A percentile compares a stretch with the other conserved stretches of the same genome.
These are phyloP conservation scores for Macaria liturata DNA, from an alignment of 2,888 invertebrate genomes.

Conservation along the genomic window DNA sequence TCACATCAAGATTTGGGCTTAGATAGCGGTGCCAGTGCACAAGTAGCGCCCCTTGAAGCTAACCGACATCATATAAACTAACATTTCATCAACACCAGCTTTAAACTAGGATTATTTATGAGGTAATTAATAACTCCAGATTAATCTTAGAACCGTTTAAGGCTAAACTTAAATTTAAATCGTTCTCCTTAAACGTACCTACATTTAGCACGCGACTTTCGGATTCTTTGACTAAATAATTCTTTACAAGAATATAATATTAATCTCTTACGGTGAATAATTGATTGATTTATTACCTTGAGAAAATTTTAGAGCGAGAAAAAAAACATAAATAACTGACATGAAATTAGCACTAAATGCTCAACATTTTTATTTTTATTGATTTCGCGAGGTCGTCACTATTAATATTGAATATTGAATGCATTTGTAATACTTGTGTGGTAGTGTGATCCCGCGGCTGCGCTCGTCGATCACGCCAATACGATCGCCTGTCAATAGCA, in stretches of 20 bases:
- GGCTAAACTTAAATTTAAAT: constrained; percentile 14
- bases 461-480: constrained; percentile 45
- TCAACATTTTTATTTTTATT: constrained; percentile 15
- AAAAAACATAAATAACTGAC: neutral
- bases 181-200: constrained; percentile 13
- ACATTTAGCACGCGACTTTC: no score
- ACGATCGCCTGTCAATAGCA: constrained; percentile 63
- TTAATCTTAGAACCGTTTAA: constrained; percentile 23
- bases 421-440: constrained; percentile 17
- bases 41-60: constrained; percentile 4
- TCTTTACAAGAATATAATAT: constrained; percentile 19
- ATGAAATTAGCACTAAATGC: constrained; percentile 19
- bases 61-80: constrained; percentile 23
- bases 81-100: constrained; percentile 22
- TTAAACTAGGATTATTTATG: constrained; percentile 3
- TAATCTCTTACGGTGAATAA: constrained; percentile 18
- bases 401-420: neutral
- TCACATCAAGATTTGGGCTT: no score
- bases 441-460: constrained; percentile 27
- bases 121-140: constrained; percentile 26
- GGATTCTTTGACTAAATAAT: constrained; percentile 2
- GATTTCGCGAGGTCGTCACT: constrained; percentile 6
- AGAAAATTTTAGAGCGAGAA: neutral
- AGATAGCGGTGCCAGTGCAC: no score
- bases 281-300: constrained; percentile 28